Evolutionary conservation across 2,888 invertebrate genomes (phyloP).

Genomic region (Tipula confusa): DNA sequence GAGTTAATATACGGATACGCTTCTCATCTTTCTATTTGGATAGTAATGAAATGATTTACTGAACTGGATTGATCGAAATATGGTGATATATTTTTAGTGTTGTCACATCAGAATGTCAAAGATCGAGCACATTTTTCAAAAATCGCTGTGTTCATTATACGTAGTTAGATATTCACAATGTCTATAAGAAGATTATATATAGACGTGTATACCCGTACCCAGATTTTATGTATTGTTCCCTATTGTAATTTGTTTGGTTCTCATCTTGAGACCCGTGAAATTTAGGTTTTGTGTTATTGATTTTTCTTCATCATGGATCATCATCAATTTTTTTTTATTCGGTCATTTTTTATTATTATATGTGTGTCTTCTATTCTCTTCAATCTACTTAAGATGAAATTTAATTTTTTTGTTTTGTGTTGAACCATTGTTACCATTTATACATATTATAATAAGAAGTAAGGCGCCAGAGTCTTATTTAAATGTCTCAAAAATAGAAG

Average conservation of each 20-base stretch:
- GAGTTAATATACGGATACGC: too few species aligned
- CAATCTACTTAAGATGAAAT: constrained; percentile 20
- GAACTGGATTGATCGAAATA: too few species aligned
- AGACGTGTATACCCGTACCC: not conserved
- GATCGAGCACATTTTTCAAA: too few species aligned
- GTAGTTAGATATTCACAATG: too few species aligned
- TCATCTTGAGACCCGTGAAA: constrained; percentile 25
- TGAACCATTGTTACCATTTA: not conserved
- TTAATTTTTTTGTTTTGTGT: not conserved
- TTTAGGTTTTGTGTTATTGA: not conserved
- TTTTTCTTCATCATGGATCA: not conserved
- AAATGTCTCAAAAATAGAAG: constrained; percentile 25
- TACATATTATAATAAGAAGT: not conserved
- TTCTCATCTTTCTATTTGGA: too few species aligned
- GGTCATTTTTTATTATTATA: not conserved
- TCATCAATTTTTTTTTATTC: constrained; percentile 13
- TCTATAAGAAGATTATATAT: not conserved
- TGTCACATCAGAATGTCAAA: too few species aligned
- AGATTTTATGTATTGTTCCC: not conserved
- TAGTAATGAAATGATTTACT: too few species aligned
- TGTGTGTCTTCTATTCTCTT: not conserved
- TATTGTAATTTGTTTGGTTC: not conserved
- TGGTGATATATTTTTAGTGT: too few species aligned
- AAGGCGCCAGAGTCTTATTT: constrained; percentile 20
- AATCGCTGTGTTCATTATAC: too few species aligned